Percentiles rank a stretch among this genome's conserved stretches.
Evolutionary conservation across 2,888 invertebrate species (phyloP).

Genomic region (Eupithecia insigniata): DNA sequence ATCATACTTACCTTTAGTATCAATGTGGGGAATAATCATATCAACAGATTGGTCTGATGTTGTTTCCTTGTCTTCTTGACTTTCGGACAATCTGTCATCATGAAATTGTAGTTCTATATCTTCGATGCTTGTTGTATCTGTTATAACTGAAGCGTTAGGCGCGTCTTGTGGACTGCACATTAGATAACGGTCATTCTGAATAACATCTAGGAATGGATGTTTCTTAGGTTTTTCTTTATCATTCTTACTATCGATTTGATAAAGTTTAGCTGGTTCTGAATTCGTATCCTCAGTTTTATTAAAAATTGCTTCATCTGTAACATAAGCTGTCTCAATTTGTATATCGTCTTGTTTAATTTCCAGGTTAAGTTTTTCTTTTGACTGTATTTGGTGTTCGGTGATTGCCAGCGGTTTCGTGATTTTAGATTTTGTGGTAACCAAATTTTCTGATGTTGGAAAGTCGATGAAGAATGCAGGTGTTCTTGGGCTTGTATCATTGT

Average conservation of each 20-base stretch:
- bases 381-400: background rate
- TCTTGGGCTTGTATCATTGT: background rate
- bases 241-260: background rate
- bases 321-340: background rate
- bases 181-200: slow-evolving; percentile 14
- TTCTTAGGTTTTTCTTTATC: background rate
- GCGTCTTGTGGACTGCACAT: slow-evolving; percentile 3
- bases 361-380: background rate
- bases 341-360: too few species aligned
- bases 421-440: background rate
- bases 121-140: background rate
- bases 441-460: background rate
- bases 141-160: background rate
- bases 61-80: background rate
- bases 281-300: background rate
- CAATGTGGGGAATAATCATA: background rate
- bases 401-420: background rate
- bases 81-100: background rate
- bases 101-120: background rate
- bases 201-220: slow-evolving; percentile 21
- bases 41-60: background rate
- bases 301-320: background rate
- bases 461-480: background rate
- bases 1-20: background rate
- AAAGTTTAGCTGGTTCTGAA: background rate